Evolutionary conservation across 2,113 vertebrate species (phyloP).

Genomic region (Cephalopterus ornatus): DNA sequence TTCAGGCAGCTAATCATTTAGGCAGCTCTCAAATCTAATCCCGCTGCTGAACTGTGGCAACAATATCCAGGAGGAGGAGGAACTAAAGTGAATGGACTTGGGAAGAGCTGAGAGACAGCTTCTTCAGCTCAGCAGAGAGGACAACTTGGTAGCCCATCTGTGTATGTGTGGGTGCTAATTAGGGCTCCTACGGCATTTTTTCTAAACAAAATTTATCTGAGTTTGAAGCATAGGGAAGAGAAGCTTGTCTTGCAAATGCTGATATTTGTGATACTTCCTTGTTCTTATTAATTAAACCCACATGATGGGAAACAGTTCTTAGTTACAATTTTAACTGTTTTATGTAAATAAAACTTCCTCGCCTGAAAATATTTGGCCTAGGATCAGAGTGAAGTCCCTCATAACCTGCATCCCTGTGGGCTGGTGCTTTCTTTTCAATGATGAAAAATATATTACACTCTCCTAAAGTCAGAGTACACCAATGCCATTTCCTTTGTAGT

Average conservation of each 20-base stretch:
- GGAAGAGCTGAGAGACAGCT: not conserved
- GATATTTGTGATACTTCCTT: constrained; percentile 41
- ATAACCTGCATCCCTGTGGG: constrained; percentile 70
- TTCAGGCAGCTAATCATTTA: not conserved
- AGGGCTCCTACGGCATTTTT: not conserved
- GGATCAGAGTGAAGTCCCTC: constrained; percentile 71
- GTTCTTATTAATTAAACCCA: constrained; percentile 46
- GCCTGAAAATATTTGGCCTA: constrained; percentile 68
- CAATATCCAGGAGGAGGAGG: not conserved
- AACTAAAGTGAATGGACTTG: not conserved
- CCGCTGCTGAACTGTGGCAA: not conserved
- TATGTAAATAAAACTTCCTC: constrained; percentile 71
- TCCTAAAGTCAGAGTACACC: constrained; percentile 63
- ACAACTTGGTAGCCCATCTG: not conserved
- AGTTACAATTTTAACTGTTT: constrained; percentile 61
- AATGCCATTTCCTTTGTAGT: constrained; percentile 73
- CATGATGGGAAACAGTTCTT: constrained; percentile 37
- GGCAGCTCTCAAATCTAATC: not conserved
- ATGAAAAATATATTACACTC: constrained; percentile 71
- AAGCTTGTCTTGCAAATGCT: constrained; percentile 29
- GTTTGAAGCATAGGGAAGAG: not conserved
- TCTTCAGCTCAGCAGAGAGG: not conserved
- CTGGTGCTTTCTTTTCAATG: constrained; percentile 62
- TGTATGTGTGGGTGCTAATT: not conserved
- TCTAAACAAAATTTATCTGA: not conserved